Evolutionary conservation across 2,113 vertebrate genomes (phyloP).

Genomic region (Panurus biarmicus): DNA sequence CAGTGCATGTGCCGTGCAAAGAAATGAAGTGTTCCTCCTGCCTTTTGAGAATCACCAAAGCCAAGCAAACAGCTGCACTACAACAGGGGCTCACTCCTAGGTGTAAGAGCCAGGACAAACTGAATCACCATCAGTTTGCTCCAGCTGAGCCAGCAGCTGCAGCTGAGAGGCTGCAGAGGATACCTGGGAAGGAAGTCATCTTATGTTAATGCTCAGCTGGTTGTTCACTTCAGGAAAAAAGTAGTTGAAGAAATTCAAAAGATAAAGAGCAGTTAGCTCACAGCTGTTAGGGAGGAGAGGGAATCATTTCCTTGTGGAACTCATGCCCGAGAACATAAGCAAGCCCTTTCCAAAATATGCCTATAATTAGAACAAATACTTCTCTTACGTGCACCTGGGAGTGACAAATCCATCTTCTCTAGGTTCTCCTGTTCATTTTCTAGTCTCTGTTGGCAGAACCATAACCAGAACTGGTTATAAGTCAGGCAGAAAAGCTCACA

Average conservation of each 20-base stretch:
- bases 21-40: background rate
- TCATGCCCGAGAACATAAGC: background rate
- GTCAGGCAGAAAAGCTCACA: background rate
- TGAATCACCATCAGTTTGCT: background rate
- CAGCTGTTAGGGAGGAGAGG: background rate
- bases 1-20: background rate
- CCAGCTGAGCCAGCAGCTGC: background rate
- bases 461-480: background rate
- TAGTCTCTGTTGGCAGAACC: conserved; percentile 70
- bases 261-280: background rate
- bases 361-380: background rate
- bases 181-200: background rate
- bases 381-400: conserved; percentile 62
- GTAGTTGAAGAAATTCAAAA: background rate
- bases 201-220: background rate
- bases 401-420: conserved; percentile 52
- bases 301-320: background rate
- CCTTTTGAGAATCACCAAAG: background rate
- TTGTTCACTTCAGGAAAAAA: background rate
- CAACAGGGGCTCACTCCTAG: background rate
- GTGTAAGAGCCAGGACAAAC: background rate
- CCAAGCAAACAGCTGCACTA: background rate
- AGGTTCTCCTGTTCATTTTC: conserved; percentile 70
- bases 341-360: background rate
- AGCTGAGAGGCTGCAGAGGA: background rate